Conservation (phyloP, 2,797 vertebrate genomes). For the Rhinogobio ventralis region DNA sequence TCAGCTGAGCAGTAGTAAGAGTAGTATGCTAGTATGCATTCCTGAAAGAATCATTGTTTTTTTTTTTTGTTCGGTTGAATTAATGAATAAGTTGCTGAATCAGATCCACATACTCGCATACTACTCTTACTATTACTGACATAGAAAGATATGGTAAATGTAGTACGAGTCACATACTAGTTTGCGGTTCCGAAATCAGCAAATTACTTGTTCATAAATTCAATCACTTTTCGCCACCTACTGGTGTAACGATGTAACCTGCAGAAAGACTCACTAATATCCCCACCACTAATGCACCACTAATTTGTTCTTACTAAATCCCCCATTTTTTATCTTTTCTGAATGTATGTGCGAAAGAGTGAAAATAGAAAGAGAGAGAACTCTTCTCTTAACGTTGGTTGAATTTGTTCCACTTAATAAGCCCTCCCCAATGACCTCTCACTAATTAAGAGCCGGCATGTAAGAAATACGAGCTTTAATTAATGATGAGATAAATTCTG, state of each 20-base stretch:
- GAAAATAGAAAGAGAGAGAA: constrained; percentile 50
- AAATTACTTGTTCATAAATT: neutral
- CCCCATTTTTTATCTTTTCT: constrained; percentile 3
- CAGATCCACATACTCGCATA: no score
- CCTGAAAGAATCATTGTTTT: neutral
- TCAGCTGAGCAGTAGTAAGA: no score
- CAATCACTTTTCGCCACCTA: neutral
- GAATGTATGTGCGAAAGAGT: constrained; percentile 39
- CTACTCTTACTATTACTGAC: neutral
- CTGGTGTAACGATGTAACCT: neutral
- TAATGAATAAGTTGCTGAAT: neutral
- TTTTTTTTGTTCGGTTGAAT: no score
- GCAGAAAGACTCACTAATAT: neutral
- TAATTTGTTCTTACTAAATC: neutral
- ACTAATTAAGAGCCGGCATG: constrained; percentile 98
- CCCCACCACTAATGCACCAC: neutral
- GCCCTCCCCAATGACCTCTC: constrained; percentile 99
- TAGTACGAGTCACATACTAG: neutral
- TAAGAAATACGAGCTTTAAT: constrained; percentile 99
- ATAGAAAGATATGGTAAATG: neutral
- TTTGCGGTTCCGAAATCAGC: neutral
- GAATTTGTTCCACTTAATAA: constrained; percentile 99
- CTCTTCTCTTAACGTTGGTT: constrained; percentile 96
- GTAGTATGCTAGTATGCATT: neutral
- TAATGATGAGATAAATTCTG: constrained; percentile 99